Conservation (phyloP, 1,140 invertebrate genomes). For the Orius insidiosus region DNA sequence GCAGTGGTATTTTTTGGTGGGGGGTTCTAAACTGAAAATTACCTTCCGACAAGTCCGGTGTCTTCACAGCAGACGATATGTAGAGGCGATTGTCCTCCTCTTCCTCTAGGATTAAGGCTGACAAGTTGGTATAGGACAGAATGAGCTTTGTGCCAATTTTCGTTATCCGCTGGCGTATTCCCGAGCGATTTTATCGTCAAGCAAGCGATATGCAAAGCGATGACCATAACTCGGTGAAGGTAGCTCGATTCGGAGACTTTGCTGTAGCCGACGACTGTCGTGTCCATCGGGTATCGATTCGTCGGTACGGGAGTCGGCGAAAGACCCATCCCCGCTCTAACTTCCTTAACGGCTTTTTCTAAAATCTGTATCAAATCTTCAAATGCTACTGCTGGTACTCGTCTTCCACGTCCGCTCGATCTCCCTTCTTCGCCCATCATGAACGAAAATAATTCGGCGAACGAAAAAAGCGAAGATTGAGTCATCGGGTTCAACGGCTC, state of each 20-base stretch:
- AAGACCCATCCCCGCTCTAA: conserved; percentile 30
- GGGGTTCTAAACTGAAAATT: too few species aligned
- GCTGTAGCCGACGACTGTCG: neutral
- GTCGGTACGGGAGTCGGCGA: neutral
- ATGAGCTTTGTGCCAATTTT: conserved; percentile 37
- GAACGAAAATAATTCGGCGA: conserved; percentile 87
- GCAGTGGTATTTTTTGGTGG: too few species aligned
- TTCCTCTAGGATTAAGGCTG: conserved; percentile 26
- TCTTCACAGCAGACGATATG: conserved; percentile 61
- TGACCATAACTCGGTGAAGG: conserved; percentile 65
- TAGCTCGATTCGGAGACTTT: conserved; percentile 17
- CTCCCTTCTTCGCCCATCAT: conserved; percentile 67
- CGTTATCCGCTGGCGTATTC: neutral
- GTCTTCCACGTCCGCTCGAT: conserved; percentile 45
- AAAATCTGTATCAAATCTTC: conserved; percentile 68
- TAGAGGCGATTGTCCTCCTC: conserved; percentile 54
- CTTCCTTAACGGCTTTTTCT: conserved; percentile 53
- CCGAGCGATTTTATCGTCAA: conserved; percentile 26
- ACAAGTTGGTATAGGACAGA: conserved; percentile 19
- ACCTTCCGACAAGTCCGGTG: conserved; percentile 32
- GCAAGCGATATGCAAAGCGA: conserved; percentile 64
- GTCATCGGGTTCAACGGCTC: conserved; percentile 89
- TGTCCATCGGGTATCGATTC: neutral
- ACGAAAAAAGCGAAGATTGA: conserved; percentile 79
- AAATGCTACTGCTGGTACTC: conserved; percentile 59